Base-by-base conservation (phyloP, 2,888 invertebrate species). In the Hartigia nigra region DNA sequence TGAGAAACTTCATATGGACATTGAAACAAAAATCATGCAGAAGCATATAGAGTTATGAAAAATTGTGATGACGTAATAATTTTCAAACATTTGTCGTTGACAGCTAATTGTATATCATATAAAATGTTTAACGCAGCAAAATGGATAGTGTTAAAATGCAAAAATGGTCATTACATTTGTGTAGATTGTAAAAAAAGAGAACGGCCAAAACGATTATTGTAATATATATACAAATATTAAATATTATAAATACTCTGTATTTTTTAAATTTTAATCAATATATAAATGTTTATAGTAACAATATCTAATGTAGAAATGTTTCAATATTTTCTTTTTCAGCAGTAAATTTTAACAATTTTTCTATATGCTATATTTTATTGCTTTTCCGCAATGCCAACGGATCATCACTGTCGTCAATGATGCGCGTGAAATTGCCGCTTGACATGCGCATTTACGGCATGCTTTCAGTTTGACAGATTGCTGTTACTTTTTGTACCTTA, bases 1-100 rank as follows among this genome's bases (percentile, higher is more conserved):
- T 0, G 96, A 97, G 88, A 98, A 97, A 92, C 92, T 98, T 81
- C 98, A 98, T 92, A 92, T 94, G 14, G 95, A 96, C 85, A 91
- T 98, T 31, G 97, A 97, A 91, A 93, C 93, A 77, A 95, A 94
- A 88, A 97, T 98, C 84, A 93, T 96, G 89, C 93, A 93, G 85
- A 94, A 95, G 84, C 97, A 97, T 90, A 91, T 93, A 0, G 98
- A 98, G 92, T 92, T 97, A 79, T 97, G 9, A 55, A 94, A 94
- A 77, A 77, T 69, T 31, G 55, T 9, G 23, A 70, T 76, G 12
- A 72, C 23, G 31, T n/a, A 72, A 31, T 55, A 55, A 55, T 23
- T 23, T 23, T 55, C 39, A 23, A 23, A 14, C 23, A 23, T 55
- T 9, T 9, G 39, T 55, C 1, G 23, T 55, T 55, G 23, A 0